phyloP scores from a whole-genome alignment of 2,888 invertebrate species.

The Tolmerus cingulatus region DNA sequence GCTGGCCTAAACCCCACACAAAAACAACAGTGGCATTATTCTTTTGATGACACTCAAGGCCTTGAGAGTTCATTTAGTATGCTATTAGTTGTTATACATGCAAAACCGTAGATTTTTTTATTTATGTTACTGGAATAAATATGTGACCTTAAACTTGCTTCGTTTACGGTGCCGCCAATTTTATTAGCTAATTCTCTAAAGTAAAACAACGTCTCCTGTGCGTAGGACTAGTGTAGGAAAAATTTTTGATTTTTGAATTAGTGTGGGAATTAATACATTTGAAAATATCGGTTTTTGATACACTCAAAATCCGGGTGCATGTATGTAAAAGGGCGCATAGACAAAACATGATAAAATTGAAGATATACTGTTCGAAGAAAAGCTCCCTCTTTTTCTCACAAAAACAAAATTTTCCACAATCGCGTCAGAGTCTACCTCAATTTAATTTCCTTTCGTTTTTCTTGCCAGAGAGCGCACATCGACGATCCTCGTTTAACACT shows the following conservation, averaged over 20 bases:
- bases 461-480: not conserved
- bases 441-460: conserved; percentile 3
- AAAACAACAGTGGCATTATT: not conserved
- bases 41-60: not conserved
- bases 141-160: not conserved
- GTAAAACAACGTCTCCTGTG: not conserved
- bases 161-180: not conserved
- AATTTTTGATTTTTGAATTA: not conserved
- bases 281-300: not conserved
- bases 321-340: not conserved
- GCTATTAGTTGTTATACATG: not conserved
- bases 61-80: not conserved
- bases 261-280: not conserved
- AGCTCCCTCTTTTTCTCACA: not conserved
- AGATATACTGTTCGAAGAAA: not conserved
- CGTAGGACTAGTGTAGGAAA: not conserved
- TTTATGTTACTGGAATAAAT: not conserved
- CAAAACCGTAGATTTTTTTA: not conserved
- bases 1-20: not conserved
- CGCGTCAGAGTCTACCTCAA: not conserved
- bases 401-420: conserved; percentile 32
- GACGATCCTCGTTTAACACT: not conserved
- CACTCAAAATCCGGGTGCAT: not conserved
- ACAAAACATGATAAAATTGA: not conserved
- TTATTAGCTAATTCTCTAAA: not conserved